Evolutionary conservation across 1,140 invertebrate genomes (phyloP).

Genomic region (Yoshiicerus persimilis): DNA sequence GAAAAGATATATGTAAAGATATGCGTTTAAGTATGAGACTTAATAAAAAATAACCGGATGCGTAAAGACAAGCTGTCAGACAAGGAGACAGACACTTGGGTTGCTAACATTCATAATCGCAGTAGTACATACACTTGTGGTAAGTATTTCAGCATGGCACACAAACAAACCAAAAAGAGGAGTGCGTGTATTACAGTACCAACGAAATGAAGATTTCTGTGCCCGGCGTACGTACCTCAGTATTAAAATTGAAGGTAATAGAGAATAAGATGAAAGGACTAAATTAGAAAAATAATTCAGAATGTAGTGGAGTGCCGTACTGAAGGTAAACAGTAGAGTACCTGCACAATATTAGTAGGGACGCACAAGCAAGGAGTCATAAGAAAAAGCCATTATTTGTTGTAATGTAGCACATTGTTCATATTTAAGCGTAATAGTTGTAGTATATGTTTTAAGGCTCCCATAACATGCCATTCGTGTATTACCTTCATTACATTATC

Average conservation of each 20-base stretch:
- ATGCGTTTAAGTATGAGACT: background rate
- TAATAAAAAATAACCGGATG: background rate
- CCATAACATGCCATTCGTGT: conserved; percentile 16
- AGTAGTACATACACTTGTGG: background rate
- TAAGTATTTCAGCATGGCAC: background rate
- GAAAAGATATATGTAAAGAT: background rate
- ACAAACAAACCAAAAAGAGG: background rate
- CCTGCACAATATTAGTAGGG: background rate
- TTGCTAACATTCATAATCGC: background rate
- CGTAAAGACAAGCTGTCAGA: background rate
- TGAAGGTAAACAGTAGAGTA: background rate
- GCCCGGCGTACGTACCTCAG: background rate
- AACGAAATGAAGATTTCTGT: no score
- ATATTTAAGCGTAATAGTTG: conserved; percentile 1
- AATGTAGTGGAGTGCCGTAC: background rate
- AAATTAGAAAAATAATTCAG: background rate
- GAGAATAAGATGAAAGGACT: background rate
- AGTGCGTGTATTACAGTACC: no score
- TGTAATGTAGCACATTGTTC: conserved; percentile 30
- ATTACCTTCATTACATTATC: conserved; percentile 22
- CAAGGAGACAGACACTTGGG: background rate
- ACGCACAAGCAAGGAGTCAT: background rate
- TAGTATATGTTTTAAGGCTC: background rate
- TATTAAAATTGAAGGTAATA: background rate
- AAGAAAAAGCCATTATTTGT: conserved; percentile 11